Evolutionary conservation across 2,797 vertebrate species (phyloP), one percentile per base, ranked within the genome.

Genomic region (Acipenser ruthenus): DNA sequence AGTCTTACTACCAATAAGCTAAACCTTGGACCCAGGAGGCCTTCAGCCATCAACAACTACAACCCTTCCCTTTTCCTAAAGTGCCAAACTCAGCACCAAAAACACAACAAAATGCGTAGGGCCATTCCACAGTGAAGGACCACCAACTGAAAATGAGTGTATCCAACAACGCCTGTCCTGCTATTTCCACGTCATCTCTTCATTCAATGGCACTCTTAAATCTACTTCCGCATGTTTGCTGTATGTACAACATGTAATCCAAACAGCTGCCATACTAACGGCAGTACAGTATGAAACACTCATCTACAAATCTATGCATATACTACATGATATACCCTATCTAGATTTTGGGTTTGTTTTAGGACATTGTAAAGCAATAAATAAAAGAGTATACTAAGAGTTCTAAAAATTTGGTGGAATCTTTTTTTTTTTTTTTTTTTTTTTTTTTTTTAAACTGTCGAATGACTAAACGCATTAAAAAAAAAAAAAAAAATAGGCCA

Each of bases 281-380:
- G 82, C 83, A 80, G 84, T 68, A 77, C 69, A 82, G 79, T 78
- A 74, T 68, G 49, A 58, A n/a, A 13, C n/a, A 50, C 48, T 8
- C 12, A 66, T 72, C 77, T 75, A 78, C 81, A 87, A 84, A 86
- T 68, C 59, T 50, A 71, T 49, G 55, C n/a, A 50, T 63, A 64
- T 62, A 56, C 55, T 53, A 23, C 37, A 55, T 58, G 6, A 12
- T 11, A 6, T 58, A 6, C 12, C 6, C 13, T 58, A 11, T 53
- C 37, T 49, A 55, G 60, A 6, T 12, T 58, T 58, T 58, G 13
- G 13, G 2, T 12, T 12, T 58, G 13, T 58, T 58, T 58, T 11
- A 58, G 13, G 12, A 58, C 6, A 58, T 11, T 11, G 9, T 6
- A 10, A 6, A 58, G 9, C 55, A 58, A 58, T 11, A 13, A 12